Conservation (phyloP, 1,140 invertebrate genomes). For the Pogonomyrmex barbatus region DNA sequence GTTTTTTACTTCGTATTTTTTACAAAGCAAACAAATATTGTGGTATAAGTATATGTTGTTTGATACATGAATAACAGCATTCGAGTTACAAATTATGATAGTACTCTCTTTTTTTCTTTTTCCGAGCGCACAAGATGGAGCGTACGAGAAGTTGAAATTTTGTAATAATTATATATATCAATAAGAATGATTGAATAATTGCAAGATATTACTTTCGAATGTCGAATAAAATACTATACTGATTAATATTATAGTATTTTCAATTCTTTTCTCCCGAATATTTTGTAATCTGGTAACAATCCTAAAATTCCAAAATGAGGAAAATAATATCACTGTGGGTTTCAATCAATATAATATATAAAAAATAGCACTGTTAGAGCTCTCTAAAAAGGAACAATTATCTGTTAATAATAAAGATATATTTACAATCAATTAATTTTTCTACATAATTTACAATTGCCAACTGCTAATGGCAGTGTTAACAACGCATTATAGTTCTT, state of each 20-base stretch:
- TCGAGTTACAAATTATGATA: conserved; percentile 74
- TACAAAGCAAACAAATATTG: conserved; percentile 74
- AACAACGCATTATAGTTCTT: conserved; percentile 79
- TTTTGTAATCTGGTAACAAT: conserved; percentile 43
- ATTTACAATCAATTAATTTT: conserved; percentile 84
- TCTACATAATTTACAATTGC: conserved; percentile 86
- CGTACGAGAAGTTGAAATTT: conserved; percentile 62
- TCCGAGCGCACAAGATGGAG: conserved; percentile 53
- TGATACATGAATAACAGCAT: conserved; percentile 70
- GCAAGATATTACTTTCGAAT: conserved; percentile 64
- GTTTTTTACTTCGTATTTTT: conserved; percentile 66
- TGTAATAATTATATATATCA: conserved; percentile 69
- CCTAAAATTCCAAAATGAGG: conserved; percentile 57
- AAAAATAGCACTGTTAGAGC: conserved; percentile 70
- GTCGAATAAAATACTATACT: conserved; percentile 63
- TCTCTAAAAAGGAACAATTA: conserved; percentile 77
- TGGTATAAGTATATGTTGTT: conserved; percentile 70
- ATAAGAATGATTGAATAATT: conserved; percentile 59
- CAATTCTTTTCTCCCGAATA: conserved; percentile 41
- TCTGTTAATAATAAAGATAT: conserved; percentile 86
- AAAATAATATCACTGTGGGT: conserved; percentile 64
- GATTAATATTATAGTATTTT: conserved; percentile 62
- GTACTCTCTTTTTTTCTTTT: conserved; percentile 49
- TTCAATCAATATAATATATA: conserved; percentile 72
- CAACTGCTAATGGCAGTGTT: conserved; percentile 83